These are phyloP conservation scores for Callinectes sapidus DNA, from an alignment of 2,888 invertebrate genomes.

Conservation along the genomic window DNA sequence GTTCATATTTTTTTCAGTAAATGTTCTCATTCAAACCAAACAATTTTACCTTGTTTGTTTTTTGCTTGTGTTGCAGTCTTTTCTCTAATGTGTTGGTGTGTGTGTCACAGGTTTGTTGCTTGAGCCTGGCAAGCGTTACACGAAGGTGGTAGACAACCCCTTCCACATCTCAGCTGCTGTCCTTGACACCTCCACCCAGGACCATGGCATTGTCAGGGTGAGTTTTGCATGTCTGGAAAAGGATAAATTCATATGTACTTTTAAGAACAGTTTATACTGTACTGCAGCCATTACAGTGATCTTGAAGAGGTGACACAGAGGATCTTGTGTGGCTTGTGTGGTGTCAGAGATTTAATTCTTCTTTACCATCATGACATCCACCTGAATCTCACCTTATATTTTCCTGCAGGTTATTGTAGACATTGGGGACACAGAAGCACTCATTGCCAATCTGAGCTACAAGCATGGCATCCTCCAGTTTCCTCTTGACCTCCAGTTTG, in stretches of 20 bases:
- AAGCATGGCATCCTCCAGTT: conserved; percentile 55
- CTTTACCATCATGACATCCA: background rate
- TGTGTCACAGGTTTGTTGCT: conserved; percentile 54
- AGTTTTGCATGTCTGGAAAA: background rate
- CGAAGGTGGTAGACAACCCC: conserved; percentile 54
- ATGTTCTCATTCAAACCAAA: background rate
- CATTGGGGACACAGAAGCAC: conserved; percentile 38
- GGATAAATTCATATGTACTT: too few species aligned
- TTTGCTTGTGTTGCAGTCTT: background rate
- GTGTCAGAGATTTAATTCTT: background rate
- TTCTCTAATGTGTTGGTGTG: background rate
- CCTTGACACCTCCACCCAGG: conserved; percentile 45
- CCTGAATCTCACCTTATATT: background rate
- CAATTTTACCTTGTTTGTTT: background rate
- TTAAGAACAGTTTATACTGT: too few species aligned
- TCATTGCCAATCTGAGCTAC: conserved; percentile 48
- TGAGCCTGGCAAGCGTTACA: conserved; percentile 63
- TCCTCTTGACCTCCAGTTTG: conserved; percentile 56
- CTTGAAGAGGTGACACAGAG: too few species aligned
- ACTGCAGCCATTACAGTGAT: too few species aligned
- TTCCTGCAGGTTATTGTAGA: conserved; percentile 54
- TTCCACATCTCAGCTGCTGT: conserved; percentile 64
- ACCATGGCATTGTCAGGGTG: conserved; percentile 57
- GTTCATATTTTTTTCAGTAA: background rate
- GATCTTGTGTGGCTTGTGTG: too few species aligned